phyloP scores from a whole-genome alignment of 2,888 invertebrate species.

The Xestia ashworthii region DNA sequence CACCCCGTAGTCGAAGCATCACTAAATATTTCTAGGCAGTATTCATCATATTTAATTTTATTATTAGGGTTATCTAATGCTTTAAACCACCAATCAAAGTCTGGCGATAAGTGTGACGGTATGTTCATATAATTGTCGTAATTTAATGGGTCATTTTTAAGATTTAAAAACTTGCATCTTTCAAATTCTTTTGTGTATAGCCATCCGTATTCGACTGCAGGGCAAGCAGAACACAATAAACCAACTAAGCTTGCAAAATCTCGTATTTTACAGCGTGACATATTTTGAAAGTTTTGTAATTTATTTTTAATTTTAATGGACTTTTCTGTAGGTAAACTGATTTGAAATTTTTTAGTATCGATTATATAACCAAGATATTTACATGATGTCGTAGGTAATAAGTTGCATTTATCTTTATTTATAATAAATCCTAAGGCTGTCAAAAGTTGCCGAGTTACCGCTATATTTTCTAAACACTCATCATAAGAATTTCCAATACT shows the following conservation, averaged over 20 bases:
- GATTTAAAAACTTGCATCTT: not conserved
- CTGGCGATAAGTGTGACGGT: not conserved
- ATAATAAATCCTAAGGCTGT: not conserved
- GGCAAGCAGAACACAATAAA: not conserved
- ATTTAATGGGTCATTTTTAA: not conserved
- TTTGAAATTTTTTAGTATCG: not conserved
- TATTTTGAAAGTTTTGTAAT: not conserved
- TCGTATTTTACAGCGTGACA: no score
- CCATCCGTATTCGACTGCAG: constrained; percentile 5
- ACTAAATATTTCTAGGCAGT: constrained; percentile 20
- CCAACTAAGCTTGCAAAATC: not conserved
- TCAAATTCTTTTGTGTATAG: constrained; percentile 1
- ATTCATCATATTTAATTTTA: constrained; percentile 5
- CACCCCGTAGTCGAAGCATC: constrained; percentile 25
- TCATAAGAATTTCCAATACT: not conserved
- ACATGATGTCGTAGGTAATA: not conserved
- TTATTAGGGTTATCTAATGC: not conserved
- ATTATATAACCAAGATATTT: constrained; percentile 3
- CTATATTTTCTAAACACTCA: no score
- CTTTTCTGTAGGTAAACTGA: constrained; percentile 4
- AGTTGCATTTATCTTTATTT: constrained; percentile 1
- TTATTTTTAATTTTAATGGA: not conserved
- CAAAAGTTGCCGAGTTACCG: not conserved
- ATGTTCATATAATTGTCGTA: not conserved
- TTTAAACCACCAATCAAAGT: constrained; percentile 27